These are phyloP conservation scores for Urocynchramus pylzowi DNA, from an alignment of 2,113 vertebrate genomes.

Conservation along the genomic window DNA sequence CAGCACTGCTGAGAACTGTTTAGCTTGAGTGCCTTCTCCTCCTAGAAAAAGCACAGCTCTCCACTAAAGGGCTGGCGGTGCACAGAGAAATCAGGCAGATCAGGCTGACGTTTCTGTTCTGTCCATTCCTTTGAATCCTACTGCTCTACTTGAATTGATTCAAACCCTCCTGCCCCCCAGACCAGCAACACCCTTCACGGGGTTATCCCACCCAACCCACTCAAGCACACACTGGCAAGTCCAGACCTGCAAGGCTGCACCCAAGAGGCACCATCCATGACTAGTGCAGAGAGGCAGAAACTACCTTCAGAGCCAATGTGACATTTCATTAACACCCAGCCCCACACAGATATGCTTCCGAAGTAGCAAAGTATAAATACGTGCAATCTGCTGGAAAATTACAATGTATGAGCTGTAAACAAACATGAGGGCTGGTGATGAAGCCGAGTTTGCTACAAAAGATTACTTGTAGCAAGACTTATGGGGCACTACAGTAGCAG, in stretches of 20 bases:
- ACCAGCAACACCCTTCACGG: neutral
- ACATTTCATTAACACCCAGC: neutral
- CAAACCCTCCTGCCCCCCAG: neutral
- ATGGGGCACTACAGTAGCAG: rapidly evolving
- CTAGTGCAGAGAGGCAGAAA: neutral
- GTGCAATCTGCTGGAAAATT: neutral
- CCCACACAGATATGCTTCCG: rapidly evolving
- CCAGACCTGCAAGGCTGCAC: neutral
- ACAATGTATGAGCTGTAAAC: neutral
- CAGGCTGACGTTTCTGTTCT: neutral
- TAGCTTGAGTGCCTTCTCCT: neutral
- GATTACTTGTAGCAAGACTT: neutral
- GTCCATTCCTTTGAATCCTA: neutral
- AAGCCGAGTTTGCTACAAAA: rapidly evolving
- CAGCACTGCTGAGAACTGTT: neutral
- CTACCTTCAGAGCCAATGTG: neutral
- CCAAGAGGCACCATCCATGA: neutral
- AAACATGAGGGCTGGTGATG: neutral
- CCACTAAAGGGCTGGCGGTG: rapidly evolving
- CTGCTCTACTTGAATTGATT: neutral
- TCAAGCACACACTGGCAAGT: neutral
- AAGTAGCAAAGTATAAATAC: neutral
- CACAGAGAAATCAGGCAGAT: neutral
- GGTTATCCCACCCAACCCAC: neutral
- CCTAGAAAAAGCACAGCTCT: neutral